These are phyloP conservation scores for Campaea margaritaria DNA, from an alignment of 2,888 invertebrate genomes.

Conservation along the genomic window DNA sequence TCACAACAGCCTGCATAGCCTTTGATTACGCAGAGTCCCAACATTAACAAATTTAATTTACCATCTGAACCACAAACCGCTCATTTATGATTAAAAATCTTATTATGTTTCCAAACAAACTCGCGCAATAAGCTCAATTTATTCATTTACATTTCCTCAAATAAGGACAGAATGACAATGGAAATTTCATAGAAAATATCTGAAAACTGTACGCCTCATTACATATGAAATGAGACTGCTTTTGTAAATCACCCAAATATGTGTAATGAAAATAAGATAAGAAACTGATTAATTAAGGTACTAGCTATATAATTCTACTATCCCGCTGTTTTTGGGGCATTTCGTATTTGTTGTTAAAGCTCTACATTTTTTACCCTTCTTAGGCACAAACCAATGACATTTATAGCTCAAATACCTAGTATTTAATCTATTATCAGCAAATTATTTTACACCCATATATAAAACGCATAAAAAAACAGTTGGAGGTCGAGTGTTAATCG, in stretches of 20 bases:
- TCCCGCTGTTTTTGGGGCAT: too few relatives aligned
- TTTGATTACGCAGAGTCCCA: slow-evolving; percentile 61
- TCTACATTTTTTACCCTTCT: too few relatives aligned
- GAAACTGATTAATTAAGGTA: too few relatives aligned
- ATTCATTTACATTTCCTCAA: slow-evolving; percentile 48
- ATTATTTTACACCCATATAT: not conserved
- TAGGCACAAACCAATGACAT: too few relatives aligned
- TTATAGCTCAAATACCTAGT: too few relatives aligned
- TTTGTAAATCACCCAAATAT: not conserved
- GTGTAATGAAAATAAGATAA: too few relatives aligned
- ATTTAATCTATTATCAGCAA: too few relatives aligned
- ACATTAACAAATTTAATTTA: slow-evolving; percentile 57
- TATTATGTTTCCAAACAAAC: slow-evolving; percentile 58
- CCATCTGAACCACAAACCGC: slow-evolving; percentile 53
- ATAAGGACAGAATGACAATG: slow-evolving; percentile 46
- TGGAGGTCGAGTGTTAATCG: slow-evolving; percentile 49
- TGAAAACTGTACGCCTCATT: too few relatives aligned
- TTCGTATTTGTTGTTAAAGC: too few relatives aligned
- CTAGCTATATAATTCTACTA: too few relatives aligned
- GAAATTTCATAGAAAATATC: slow-evolving; percentile 19
- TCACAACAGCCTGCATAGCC: slow-evolving; percentile 60
- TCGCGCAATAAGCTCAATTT: slow-evolving; percentile 49
- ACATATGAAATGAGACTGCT: not conserved
- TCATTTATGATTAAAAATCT: slow-evolving; percentile 64
- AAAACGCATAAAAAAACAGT: slow-evolving; percentile 10